Base-by-base conservation (phyloP, 2,888 invertebrate genomes). In the Lissocephala sabroskyi region DNA sequence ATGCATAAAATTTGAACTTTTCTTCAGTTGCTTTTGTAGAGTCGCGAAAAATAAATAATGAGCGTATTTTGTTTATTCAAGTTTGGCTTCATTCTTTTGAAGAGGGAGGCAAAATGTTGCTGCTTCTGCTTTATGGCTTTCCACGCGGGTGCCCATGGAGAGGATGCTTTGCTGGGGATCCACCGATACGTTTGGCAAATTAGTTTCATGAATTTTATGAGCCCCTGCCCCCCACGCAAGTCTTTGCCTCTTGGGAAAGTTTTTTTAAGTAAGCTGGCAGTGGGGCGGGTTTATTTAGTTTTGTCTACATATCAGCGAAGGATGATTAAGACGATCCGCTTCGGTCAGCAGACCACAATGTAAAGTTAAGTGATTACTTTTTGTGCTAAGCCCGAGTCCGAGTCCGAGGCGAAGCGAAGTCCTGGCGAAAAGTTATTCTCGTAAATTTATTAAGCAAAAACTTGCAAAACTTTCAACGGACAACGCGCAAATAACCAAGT, bases 301-400 rank as follows among this genome's bases (percentile, higher is more conserved):
- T 49, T 45, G 45, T 50, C 41, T 44, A 47, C 56, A 46, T 65
- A 60, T 65, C 62, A 60, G 70, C 37, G 45, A 48, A 55, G 53
- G 55, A 67, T 73, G 74, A 76, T 73, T 67, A 76, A 76, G 68
- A 58, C 68, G 49, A 42, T 29, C 37, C 35, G 39, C 46, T 57
- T 36, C 14, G 37, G 23, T 5, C 37, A 39, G 43, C 36, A n/a
- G n/a, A n/a, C 33, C 35, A 53, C 60, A 71, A 58, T 51, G 53
- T 39, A 71, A 71, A 73, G 62, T 77, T 77, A 73, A 77, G 77
- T 73, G 77, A 73, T 77, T 71, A 77, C 71, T 70, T 70, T 73
- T 64, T 62, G 43, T 50, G 37, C 43, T 30, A 44, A 23, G n/a
- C n/a, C n/a, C n/a, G n/a, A n/a, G n/a, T n/a, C n/a, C n/a, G 23